Evolutionary conservation across 37 sponge, comb jelly and placozoan genomes (phyloP).

Genomic region (Halichondria panicea): DNA sequence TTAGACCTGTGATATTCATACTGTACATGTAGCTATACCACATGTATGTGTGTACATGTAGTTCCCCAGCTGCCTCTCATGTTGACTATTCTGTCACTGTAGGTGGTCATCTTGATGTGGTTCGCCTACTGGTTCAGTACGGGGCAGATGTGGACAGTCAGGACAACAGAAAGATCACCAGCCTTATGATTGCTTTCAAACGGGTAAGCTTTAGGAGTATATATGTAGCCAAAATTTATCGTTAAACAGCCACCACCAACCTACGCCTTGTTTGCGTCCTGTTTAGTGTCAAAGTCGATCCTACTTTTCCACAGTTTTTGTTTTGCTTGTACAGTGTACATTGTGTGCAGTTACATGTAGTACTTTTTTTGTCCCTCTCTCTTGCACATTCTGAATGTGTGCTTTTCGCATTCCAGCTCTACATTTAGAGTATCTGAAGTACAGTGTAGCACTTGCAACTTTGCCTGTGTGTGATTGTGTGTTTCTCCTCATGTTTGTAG

Average conservation of each 20-base stretch:
- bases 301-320: background rate
- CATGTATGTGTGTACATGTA: background rate
- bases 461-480: background rate
- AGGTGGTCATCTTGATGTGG: conserved; percentile 88
- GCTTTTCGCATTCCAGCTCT: background rate
- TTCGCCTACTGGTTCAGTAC: conserved; percentile 54
- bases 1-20: background rate
- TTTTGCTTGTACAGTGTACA: background rate
- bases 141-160: conserved; percentile 80
- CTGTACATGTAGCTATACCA: background rate
- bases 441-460: no score
- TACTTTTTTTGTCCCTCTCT: background rate
- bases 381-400: background rate
- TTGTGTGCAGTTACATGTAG: background rate
- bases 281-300: background rate
- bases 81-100: background rate
- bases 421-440: background rate
- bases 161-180: conserved; percentile 92
- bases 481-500: conserved; percentile 4
- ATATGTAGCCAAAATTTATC: no score
- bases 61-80: background rate
- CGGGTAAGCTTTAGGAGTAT: conserved; percentile 35
- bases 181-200: conserved; percentile 85
- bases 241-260: background rate
- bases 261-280: background rate